Conservation (phyloP, 2,797 vertebrate genomes). For the Darevskia nairensis region DNA sequence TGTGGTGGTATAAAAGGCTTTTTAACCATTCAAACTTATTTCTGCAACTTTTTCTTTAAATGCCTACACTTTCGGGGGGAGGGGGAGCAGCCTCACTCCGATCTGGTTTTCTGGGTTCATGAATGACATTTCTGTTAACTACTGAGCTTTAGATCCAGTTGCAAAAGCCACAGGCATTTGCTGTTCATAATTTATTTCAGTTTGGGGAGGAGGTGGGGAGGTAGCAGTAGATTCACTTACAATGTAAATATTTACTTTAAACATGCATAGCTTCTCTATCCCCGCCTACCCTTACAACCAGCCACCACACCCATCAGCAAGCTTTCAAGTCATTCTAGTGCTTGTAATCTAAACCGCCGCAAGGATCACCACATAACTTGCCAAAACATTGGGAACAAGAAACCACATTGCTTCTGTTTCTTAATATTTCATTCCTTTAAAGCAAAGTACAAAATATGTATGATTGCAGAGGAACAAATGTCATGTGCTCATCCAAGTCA, state of each 20-base stretch:
- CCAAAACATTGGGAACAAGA: background rate
- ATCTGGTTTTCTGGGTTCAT: slow-evolving; percentile 32
- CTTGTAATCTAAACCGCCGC: background rate
- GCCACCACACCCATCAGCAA: background rate
- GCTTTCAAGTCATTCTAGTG: background rate
- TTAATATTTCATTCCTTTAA: background rate
- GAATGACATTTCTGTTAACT: slow-evolving; percentile 33
- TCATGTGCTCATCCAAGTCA: background rate
- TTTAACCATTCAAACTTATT: slow-evolving; percentile 57
- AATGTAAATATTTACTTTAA: slow-evolving; percentile 66
- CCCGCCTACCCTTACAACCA: background rate
- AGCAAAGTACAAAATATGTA: background rate
- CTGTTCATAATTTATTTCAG: slow-evolving; percentile 13
- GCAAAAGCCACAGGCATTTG: slow-evolving; percentile 68
- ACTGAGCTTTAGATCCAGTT: slow-evolving; percentile 30
- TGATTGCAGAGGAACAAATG: background rate
- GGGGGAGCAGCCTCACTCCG: slow-evolving; percentile 56
- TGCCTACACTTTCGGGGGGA: background rate
- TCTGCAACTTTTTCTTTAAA: slow-evolving; percentile 59
- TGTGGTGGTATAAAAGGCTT: background rate
- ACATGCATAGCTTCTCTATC: background rate
- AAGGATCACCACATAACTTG: background rate
- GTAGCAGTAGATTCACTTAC: slow-evolving; percentile 2
- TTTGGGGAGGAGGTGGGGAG: slow-evolving; percentile 22
- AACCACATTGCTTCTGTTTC: background rate